Evolutionary conservation across 2,113 vertebrate species (phyloP), one percentile per base, ranked within the genome.

Genomic region (Pelecanus crispus): DNA sequence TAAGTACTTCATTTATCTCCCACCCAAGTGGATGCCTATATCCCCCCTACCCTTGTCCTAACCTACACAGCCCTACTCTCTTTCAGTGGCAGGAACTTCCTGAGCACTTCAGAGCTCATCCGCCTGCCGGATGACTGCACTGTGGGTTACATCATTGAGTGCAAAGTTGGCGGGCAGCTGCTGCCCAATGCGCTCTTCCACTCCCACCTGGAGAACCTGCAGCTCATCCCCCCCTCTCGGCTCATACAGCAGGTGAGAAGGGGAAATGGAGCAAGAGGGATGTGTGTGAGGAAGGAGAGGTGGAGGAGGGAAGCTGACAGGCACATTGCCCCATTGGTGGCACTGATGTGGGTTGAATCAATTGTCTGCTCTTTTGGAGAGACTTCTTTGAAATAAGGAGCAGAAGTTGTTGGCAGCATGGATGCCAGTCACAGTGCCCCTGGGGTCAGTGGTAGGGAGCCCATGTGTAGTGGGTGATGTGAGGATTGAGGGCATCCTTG

Each of bases 161-260:
- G 97, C 87, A 97, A 98, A 85, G 97, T 99, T 1, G 98, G 98
- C 0, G 91, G 98, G 71, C 98, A 82, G 44, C 98, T 99, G 98
- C 97, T 98, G 72, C 98, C 98, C 95, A 99, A 97, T 18, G 55
- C 94, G 0, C 97, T 99, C 44, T 99, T 99, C 97, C 99, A 99
- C 92, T 99, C 99, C 4, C 99, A 99, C 96, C 97, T 99, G 97
- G 99, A 99, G 97, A 99, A 99, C 94, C 96, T 99, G 82, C 98
- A 98, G 91, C 98, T 99, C 68, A 97, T 99, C 50, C 91, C 97
- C 17, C 84, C 95, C 1, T 92, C 97, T 36, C 97, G 96, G 90
- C 98, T 99, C 38, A 95, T 36, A 0, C 92, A 95, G 62, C 98
- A 99, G 98, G 99, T 98, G 65, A 97, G 95, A n/a, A 80, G 40